A percentile compares a stretch with the other conserved stretches of the same genome.
These are phyloP conservation scores for Diadegma fenestrale DNA, from an alignment of 2,888 invertebrate species.

Conservation along the genomic window DNA sequence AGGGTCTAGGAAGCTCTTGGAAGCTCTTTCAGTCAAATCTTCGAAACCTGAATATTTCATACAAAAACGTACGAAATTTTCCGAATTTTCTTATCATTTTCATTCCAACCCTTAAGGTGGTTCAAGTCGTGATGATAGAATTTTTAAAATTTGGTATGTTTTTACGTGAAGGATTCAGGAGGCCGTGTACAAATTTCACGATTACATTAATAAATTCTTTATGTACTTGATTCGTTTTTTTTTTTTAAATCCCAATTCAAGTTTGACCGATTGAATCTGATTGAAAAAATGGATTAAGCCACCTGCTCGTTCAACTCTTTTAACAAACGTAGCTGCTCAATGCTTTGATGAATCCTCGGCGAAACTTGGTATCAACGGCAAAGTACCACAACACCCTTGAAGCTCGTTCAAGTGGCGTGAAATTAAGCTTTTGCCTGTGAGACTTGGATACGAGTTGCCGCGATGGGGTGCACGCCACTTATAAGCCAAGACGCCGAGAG, in stretches of 20 bases:
- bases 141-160: neutral
- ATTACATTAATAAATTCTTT: no score
- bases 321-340: neutral
- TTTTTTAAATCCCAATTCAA: neutral
- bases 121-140: no score
- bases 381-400: conserved; percentile 52
- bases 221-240: no score
- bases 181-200: no score
- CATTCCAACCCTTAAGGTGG: no score
- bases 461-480: conserved; percentile 31
- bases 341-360: conserved; percentile 14
- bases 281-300: conserved; percentile 12
- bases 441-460: conserved; percentile 57
- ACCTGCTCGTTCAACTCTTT: neutral
- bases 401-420: conserved; percentile 66
- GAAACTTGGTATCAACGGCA: conserved; percentile 19
- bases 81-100: no score
- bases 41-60: no score
- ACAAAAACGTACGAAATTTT: no score
- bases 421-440: conserved; percentile 71
- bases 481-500: conserved; percentile 46
- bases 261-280: neutral
- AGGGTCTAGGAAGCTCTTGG: neutral
- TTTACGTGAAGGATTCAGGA: no score
- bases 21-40: neutral